Base-by-base conservation (phyloP, 2,113 vertebrate genomes). In the Lates calcarifer region DNA sequence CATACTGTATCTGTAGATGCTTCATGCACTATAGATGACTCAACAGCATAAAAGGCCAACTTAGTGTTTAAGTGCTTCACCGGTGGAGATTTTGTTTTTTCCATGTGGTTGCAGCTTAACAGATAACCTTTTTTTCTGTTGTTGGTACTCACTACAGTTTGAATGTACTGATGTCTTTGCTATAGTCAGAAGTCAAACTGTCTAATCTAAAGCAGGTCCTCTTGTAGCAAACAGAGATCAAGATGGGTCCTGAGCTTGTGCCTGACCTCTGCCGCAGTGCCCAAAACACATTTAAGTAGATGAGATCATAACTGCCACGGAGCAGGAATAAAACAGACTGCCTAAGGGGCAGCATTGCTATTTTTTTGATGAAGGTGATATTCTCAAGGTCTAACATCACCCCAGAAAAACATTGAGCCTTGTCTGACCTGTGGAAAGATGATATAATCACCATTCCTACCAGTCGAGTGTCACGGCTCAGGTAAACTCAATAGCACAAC, bases 21-120 rank as follows among this genome's bases (percentile, higher is more conserved):
- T 64, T 76, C 80, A 65, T 45, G 58, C 70, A 58, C 81, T 77
- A 55, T 51, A 83, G 33, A 90, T 86, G 79, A 84, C 66, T 91
- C 85, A 75, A 63, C 60, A 51, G 37, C 61, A 85, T 58, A 82
- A 84, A 84, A 86, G 68, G 26, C 69, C 45, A 65, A 55, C 70
- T 83, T 47, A 61, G 12, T 24, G 63, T 72, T 63, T 47, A 83
- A 76, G 62, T 66, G 51, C 47, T 51, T 82, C 55, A 45, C 55
- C 31, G 20, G 1, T 53, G 17, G 3, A 79, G 2, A 13, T 35
- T 49, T 1, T 37, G 2, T 18, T 51, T 3, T 51, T 28, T 58
- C 31, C 9, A 31, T 61, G 26, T 9, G 9, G 64, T 71, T 64
- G 41, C 67, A 77, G 12, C 9, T 20, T 37, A 31, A 75, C 9